Evolutionary conservation across 2,113 vertebrate genomes (phyloP).

Genomic region (Eulacestoma nigropectus): DNA sequence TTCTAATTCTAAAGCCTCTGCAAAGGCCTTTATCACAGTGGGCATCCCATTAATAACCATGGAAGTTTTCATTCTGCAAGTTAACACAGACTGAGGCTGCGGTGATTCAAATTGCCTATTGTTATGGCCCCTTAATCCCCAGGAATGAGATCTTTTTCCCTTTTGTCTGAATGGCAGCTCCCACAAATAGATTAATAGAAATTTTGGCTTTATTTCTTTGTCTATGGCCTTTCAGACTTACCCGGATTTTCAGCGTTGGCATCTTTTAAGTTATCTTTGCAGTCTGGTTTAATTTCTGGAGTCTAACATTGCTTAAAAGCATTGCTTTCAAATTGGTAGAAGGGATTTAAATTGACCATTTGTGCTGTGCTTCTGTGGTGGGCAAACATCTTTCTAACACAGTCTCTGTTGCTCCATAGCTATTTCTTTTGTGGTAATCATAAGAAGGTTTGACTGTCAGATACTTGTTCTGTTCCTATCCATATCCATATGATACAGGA

Average conservation of each 20-base stretch:
- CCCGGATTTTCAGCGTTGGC: neutral
- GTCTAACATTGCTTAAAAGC: neutral
- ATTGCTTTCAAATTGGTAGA: neutral
- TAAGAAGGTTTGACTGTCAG: neutral
- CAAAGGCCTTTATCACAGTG: neutral
- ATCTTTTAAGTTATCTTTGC: neutral
- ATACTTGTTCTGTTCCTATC: neutral
- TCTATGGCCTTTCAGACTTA: neutral
- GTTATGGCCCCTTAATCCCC: neutral
- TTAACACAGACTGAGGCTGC: neutral
- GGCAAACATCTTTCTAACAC: neutral
- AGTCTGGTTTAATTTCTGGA: neutral
- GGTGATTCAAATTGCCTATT: neutral
- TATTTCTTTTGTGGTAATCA: neutral
- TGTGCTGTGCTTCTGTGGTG: accelerated
- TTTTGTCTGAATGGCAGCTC: neutral
- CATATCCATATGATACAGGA: neutral
- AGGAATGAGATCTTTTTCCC: neutral
- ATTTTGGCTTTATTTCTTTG: neutral
- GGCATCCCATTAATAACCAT: neutral
- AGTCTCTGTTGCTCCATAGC: neutral
- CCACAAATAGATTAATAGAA: neutral
- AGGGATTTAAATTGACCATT: neutral
- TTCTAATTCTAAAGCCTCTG: neutral
- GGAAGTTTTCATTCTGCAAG: neutral